phyloP scores from a whole-genome alignment of 2,113 vertebrate species.

The Antechinus flavipes region DNA sequence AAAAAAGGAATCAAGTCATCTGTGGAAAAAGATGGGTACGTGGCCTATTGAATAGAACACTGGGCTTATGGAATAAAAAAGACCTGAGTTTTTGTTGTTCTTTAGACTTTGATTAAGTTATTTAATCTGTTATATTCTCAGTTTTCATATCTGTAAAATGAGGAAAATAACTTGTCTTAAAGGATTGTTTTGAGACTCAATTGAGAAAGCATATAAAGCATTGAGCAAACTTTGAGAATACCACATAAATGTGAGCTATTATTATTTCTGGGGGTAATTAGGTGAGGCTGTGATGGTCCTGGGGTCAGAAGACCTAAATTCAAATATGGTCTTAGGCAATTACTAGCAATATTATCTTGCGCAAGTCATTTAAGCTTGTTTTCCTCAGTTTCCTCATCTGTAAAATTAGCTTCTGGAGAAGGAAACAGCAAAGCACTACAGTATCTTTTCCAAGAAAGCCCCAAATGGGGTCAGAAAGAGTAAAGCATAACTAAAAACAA shows the following conservation, averaged over 20 bases:
- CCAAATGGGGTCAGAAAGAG: background rate
- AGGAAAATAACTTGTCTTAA: background rate
- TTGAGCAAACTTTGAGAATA: background rate
- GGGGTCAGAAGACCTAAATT: background rate
- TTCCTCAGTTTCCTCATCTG: background rate
- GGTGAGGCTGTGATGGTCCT: background rate
- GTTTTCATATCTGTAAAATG: background rate
- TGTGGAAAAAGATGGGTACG: background rate
- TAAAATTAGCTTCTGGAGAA: background rate
- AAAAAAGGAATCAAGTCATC: background rate
- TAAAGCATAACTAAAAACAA: background rate
- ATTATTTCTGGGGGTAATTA: background rate
- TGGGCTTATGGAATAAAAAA: background rate
- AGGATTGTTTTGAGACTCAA: background rate
- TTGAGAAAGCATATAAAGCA: background rate
- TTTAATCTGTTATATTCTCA: background rate
- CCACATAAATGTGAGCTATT: background rate
- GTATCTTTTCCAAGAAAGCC: background rate
- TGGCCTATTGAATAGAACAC: background rate
- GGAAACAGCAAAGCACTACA: background rate
- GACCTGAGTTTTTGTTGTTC: background rate
- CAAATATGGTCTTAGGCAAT: background rate
- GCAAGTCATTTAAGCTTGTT: background rate
- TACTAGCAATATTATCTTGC: background rate
- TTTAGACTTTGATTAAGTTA: background rate